Evolutionary conservation across 2,797 vertebrate genomes (phyloP), one percentile per base, ranked within the genome.

Genomic region (Danio kyathit): DNA sequence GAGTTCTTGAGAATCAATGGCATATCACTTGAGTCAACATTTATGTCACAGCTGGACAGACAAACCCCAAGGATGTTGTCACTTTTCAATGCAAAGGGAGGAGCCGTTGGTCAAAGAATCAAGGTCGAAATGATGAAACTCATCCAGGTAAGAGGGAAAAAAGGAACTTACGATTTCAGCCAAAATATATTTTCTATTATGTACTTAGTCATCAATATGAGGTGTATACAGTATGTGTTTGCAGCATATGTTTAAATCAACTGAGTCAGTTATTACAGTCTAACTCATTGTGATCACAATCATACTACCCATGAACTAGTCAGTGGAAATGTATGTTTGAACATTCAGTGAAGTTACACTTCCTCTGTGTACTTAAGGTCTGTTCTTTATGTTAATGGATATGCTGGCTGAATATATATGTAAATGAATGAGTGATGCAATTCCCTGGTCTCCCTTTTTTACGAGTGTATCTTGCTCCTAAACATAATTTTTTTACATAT

Each of bases 81-180:
- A 66, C 80, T 69, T 54, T 76, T 81, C 72, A 81, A 81, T 11
- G 21, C 72, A 69, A 81, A 81, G 56, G 72, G 71, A 74, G 61
- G 71, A 67, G 72, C 80, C 5, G 44, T 67, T n/a, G 38, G 80
- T 63, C 52, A 82, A 71, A 75, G 64, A 67, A 77, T 77, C 64
- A 77, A 59, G 64, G 70, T 40, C 40, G 52, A 29, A 29, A 29
- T 29, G 29, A 29, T 29, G 29, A 29, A 29, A 29, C 29, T 29
- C 29, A 29, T 29, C 49, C 75, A 67, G 51, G 75, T 77, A 38
- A 29, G 29, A 29, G 57, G 40, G 67, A 51, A 17, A 63, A 75
- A 29, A 29, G 29, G 1, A 29, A 29, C 29, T 29, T 29, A 3
- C 3, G 29, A 29, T 29, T 48, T 10, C 61, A 75, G 81, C 52